Evolutionary conservation across 2,797 vertebrate genomes (phyloP).

Genomic region (Hemitrygon akajei): DNA sequence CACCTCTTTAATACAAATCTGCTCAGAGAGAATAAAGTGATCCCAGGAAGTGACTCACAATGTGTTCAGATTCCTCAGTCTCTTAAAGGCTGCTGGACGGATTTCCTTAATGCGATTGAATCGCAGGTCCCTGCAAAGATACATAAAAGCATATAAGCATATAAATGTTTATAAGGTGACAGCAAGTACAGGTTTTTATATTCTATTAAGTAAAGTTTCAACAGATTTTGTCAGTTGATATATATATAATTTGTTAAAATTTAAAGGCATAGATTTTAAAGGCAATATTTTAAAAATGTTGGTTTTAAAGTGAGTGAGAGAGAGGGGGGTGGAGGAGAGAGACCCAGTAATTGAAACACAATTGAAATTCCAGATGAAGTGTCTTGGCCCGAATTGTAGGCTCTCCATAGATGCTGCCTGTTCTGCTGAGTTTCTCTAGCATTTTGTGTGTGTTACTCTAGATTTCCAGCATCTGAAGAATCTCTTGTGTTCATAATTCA

Average conservation of each 20-base stretch:
- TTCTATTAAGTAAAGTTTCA: not conserved
- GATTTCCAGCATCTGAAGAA: too few species aligned
- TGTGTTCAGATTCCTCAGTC: slow-evolving; percentile 53
- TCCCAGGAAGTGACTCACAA: slow-evolving; percentile 47
- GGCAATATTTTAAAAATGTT: too few species aligned
- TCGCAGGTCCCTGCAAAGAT: slow-evolving; percentile 53
- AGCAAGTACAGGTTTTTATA: not conserved
- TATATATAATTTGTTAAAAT: not conserved
- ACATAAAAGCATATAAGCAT: slow-evolving; percentile 40
- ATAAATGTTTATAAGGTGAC: not conserved
- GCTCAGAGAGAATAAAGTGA: not conserved
- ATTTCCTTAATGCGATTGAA: slow-evolving; percentile 58
- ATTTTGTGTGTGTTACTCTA: too few species aligned
- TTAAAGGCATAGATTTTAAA: not conserved
- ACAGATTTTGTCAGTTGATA: not conserved
- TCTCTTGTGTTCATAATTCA: too few species aligned
- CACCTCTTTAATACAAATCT: not conserved
- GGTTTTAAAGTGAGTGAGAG: not conserved
- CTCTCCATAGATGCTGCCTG: too few species aligned
- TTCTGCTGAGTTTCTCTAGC: too few species aligned
- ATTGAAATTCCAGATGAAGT: too few species aligned
- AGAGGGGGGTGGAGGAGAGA: not conserved
- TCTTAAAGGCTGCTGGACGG: slow-evolving; percentile 48
- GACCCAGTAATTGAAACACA: too few species aligned
- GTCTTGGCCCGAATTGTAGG: too few species aligned